Percentiles rank a stretch among this genome's conserved stretches.
Evolutionary conservation across 1,140 invertebrate genomes (phyloP).

Genomic region (Epicauta chinensis): DNA sequence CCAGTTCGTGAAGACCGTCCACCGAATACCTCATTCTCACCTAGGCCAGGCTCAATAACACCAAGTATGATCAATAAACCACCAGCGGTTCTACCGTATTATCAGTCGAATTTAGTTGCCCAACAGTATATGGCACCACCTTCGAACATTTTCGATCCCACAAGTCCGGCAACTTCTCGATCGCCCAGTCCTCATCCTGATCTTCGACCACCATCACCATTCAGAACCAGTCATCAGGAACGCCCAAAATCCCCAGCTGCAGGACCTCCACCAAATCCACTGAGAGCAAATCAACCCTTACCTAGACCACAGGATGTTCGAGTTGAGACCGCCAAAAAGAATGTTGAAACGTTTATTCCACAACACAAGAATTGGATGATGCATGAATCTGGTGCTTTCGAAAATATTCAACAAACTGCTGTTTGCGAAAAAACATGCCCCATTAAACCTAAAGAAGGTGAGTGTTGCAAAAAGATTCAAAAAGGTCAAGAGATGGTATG

Average conservation of each 20-base stretch:
- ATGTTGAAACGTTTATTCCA: conserved; percentile 32
- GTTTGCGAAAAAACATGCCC: too few species aligned
- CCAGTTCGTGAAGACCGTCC: conserved; percentile 49
- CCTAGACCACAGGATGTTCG: conserved; percentile 26
- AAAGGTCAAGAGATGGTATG: conserved; percentile 7
- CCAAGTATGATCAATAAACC: conserved; percentile 60
- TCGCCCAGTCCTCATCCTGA: conserved; percentile 49
- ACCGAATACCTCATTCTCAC: conserved; percentile 26
- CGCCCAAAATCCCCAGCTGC: conserved; percentile 49
- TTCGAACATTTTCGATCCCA: conserved; percentile 50
- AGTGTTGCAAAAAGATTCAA: conserved; percentile 4
- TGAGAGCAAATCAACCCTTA: conserved; percentile 39
- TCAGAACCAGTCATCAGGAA: conserved; percentile 9
- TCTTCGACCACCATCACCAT: conserved; percentile 42
- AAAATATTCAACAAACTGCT: too few species aligned
- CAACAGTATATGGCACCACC: conserved; percentile 51
- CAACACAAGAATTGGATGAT: conserved; percentile 23
- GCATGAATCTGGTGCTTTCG: not conserved
- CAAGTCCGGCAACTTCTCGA: conserved; percentile 48
- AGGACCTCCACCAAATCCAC: conserved; percentile 53
- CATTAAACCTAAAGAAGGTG: too few species aligned
- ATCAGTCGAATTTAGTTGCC: conserved; percentile 58
- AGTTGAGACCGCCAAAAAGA: conserved; percentile 33
- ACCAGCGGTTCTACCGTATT: conserved; percentile 56
- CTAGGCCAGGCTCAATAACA: conserved; percentile 46